These are phyloP conservation scores for Hemistola chrysoprasaria DNA, from an alignment of 2,888 invertebrate species.

Conservation along the genomic window DNA sequence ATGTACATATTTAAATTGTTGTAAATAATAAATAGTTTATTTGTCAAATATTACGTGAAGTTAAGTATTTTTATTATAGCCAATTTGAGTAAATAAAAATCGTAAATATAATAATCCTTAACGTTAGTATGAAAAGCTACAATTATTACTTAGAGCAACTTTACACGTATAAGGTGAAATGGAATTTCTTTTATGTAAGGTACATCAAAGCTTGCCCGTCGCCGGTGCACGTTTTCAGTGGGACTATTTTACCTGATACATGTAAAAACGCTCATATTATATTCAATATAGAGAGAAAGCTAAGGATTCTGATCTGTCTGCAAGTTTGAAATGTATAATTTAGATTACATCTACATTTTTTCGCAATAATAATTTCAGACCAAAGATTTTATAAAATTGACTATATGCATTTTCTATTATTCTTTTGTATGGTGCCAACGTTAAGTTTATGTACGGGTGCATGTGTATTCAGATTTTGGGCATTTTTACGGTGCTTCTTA, in stretches of 20 bases:
- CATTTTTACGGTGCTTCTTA: slow-evolving; percentile 40
- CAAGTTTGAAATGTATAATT: slow-evolving; percentile 29
- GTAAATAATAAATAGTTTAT: slow-evolving; percentile 75
- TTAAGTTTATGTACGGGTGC: slow-evolving; percentile 40
- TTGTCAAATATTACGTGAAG: slow-evolving; percentile 45
- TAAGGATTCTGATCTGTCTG: slow-evolving; percentile 27
- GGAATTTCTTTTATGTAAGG: too few relatives aligned
- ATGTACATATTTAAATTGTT: slow-evolving; percentile 75
- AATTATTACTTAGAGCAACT: too few relatives aligned
- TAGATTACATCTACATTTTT: slow-evolving; percentile 34
- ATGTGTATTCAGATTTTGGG: slow-evolving; percentile 28
- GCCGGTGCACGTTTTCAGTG: too few relatives aligned
- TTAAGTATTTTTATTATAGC: slow-evolving; percentile 35
- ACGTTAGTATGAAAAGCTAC: slow-evolving; percentile 24
- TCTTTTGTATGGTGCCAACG: slow-evolving; percentile 63
- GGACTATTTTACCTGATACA: too few relatives aligned
- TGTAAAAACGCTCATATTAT: too few relatives aligned
- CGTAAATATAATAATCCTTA: slow-evolving; percentile 9
- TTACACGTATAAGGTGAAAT: too few relatives aligned
- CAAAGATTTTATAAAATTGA: slow-evolving; percentile 64
- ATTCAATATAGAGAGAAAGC: too few relatives aligned
- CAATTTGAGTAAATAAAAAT: slow-evolving; percentile 21
- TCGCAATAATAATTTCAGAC: slow-evolving; percentile 64
- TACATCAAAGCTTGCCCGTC: too few relatives aligned
- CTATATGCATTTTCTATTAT: slow-evolving; percentile 47